Evolutionary conservation across 2,113 vertebrate genomes (phyloP).

Genomic region (Perca schrenkii): DNA sequence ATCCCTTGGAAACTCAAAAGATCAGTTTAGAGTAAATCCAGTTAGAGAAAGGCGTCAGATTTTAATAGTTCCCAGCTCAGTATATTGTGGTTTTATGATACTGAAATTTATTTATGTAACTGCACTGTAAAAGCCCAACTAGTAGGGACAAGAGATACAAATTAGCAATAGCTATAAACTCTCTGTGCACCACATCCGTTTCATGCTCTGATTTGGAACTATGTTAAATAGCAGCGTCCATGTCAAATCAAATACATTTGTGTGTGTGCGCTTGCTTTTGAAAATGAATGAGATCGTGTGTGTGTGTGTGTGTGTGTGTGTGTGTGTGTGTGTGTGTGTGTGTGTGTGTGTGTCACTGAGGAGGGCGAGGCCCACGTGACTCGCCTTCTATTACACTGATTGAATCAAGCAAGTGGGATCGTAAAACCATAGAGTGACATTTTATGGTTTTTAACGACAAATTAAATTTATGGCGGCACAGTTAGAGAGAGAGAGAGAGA

Average conservation of each 20-base stretch:
- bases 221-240: too few relatives aligned
- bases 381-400: constrained; percentile 39
- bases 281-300: not conserved
- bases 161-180: too few relatives aligned
- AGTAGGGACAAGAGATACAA: too few relatives aligned
- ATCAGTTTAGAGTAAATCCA: not conserved
- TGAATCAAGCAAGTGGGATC: constrained; percentile 41
- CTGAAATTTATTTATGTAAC: too few relatives aligned
- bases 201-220: too few relatives aligned
- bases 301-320: not conserved
- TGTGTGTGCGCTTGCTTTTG: not conserved
- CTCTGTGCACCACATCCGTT: too few relatives aligned
- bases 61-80: not conserved
- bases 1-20: not conserved
- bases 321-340: too few relatives aligned
- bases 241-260: too few relatives aligned
- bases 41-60: not conserved
- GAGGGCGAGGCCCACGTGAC: constrained; percentile 13
- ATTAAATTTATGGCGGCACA: too few relatives aligned
- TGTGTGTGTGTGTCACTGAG: not conserved
- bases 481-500: not conserved
- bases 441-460: constrained; percentile 40
- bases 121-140: too few relatives aligned
- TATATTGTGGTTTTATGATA: too few relatives aligned
- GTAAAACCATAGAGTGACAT: constrained; percentile 24